These are phyloP conservation scores for Neogobius melanostomus DNA, from an alignment of 2,113 vertebrate genomes.

Conservation along the genomic window DNA sequence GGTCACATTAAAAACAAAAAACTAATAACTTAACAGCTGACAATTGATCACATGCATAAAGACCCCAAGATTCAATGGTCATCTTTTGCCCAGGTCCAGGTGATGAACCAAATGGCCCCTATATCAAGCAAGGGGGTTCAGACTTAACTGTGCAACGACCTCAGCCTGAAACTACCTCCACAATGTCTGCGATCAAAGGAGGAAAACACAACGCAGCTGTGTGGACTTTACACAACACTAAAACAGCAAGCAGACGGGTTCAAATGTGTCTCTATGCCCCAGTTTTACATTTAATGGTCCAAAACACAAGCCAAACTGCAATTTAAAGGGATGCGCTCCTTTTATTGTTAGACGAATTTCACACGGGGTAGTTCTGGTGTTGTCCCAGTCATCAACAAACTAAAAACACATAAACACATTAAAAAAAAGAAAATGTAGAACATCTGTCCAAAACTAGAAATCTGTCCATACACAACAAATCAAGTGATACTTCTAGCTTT, in stretches of 20 bases:
- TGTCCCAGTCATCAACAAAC: too few relatives aligned
- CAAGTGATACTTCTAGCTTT: too few relatives aligned
- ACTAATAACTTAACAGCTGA: neutral
- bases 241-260: slow-evolving; percentile 50
- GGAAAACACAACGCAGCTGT: slow-evolving; percentile 28
- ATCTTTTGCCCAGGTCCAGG: slow-evolving; percentile 62
- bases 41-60: neutral
- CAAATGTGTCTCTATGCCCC: slow-evolving; percentile 36
- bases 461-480: too few relatives aligned
- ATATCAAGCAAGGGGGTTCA: slow-evolving; percentile 59
- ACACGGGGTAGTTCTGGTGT: too few relatives aligned
- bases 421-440: too few relatives aligned
- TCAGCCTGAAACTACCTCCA: slow-evolving; percentile 40
- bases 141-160: slow-evolving; percentile 34
- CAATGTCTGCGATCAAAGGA: slow-evolving; percentile 48
- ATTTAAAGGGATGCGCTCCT: neutral
- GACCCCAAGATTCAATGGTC: too few relatives aligned
- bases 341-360: too few relatives aligned
- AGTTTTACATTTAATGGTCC: slow-evolving; percentile 2
- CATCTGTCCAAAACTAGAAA: too few relatives aligned
- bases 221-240: slow-evolving; percentile 10
- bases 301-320: slow-evolving; percentile 1
- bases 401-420: too few relatives aligned
- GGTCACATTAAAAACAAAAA: neutral
- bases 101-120: slow-evolving; percentile 71